Conservation (phyloP, 2,113 vertebrate genomes). For the Petrocephalus zakoni region DNA sequence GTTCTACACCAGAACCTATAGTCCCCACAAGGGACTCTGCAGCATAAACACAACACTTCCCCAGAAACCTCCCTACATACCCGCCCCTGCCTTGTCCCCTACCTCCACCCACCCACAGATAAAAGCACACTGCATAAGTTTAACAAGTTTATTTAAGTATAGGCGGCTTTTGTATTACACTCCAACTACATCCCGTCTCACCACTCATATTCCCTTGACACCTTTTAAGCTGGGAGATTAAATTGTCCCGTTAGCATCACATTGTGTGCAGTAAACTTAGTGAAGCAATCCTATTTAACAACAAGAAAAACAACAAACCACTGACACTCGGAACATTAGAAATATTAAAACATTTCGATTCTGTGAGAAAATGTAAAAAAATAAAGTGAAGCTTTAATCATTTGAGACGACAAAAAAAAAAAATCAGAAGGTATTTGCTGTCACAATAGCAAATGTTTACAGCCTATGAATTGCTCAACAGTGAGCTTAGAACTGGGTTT, state of each 20-base stretch:
- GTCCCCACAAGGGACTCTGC: neutral
- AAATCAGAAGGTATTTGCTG: constrained; percentile 8
- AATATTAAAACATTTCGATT: constrained; percentile 14
- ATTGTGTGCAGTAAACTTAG: constrained; percentile 40
- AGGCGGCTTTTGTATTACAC: constrained; percentile 58
- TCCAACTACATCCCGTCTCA: constrained; percentile 48
- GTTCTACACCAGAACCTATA: neutral
- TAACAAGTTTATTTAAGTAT: constrained; percentile 63
- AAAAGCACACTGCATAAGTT: constrained; percentile 41
- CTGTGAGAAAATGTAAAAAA: constrained; percentile 20
- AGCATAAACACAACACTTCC: neutral
- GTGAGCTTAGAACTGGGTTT: constrained; percentile 9
- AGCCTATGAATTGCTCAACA: neutral
- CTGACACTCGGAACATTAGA: constrained; percentile 26
- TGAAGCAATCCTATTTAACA: constrained; percentile 52
- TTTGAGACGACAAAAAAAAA: constrained; percentile 15
- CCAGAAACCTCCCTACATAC: neutral
- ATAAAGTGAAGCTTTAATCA: constrained; percentile 23
- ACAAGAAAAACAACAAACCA: constrained; percentile 33
- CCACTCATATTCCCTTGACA: constrained; percentile 40
- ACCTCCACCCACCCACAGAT: neutral
- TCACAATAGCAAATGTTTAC: constrained; percentile 6
- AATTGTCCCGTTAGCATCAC: constrained; percentile 41
- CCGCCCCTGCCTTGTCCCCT: neutral
- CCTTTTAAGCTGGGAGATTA: constrained; percentile 54